Percentiles rank a stretch among this genome's conserved stretches.
These are phyloP conservation scores for Lycaena phlaeas DNA, from an alignment of 2,888 invertebrate genomes.

Conservation along the genomic window DNA sequence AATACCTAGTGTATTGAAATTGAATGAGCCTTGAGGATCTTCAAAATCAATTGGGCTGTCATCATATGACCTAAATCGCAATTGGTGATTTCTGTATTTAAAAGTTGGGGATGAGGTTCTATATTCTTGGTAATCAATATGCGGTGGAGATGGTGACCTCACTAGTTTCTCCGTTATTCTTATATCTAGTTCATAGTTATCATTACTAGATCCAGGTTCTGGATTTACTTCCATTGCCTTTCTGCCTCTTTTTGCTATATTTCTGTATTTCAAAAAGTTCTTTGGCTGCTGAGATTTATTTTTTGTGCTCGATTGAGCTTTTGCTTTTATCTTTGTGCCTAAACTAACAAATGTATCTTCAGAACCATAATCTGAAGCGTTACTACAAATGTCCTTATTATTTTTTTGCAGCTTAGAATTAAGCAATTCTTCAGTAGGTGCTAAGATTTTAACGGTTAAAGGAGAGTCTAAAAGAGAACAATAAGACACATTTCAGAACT, in stretches of 20 bases:
- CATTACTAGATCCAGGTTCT: conserved; percentile 26
- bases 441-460: conserved; percentile 41
- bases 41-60: conserved; percentile 28
- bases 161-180: conserved; percentile 44
- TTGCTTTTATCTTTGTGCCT: conserved; percentile 67
- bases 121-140: conserved; percentile 30
- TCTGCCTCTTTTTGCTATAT: conserved; percentile 40
- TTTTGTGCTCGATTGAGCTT: conserved; percentile 50
- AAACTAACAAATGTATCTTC: conserved; percentile 65
- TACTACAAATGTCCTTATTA: conserved; percentile 49
- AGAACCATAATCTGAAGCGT: conserved; percentile 62
- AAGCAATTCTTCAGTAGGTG: conserved; percentile 52
- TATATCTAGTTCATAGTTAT: conserved; percentile 48
- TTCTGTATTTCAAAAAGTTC: conserved; percentile 47
- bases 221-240: conserved; percentile 41
- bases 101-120: conserved; percentile 40
- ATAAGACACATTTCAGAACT: too few relatives aligned
- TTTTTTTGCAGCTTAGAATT: conserved; percentile 29
- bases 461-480: conserved; percentile 36
- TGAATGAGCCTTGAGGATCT: conserved; percentile 27
- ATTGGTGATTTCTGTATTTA: conserved; percentile 41
- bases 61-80: conserved; percentile 49
- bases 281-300: conserved; percentile 40
- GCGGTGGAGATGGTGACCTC: conserved; percentile 35
- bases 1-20: conserved; percentile 31